phyloP scores from a whole-genome alignment of 2,797 vertebrate species.

The Garrulus glandarius region DNA sequence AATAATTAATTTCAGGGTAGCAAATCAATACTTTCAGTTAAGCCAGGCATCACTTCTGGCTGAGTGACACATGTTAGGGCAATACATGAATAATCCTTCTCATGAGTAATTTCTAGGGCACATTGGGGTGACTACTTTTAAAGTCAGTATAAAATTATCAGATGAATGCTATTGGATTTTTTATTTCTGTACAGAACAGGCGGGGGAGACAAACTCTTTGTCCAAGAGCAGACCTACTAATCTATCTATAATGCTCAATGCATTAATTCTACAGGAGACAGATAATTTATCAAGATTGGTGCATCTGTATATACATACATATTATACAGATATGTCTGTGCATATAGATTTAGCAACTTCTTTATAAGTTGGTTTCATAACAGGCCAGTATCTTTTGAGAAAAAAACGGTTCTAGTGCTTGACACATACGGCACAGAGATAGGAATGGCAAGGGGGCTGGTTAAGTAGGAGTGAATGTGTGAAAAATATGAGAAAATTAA shows the following conservation, averaged over 20 bases:
- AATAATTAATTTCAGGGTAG: not conserved
- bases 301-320: not conserved
- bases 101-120: conserved; percentile 8
- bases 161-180: not conserved
- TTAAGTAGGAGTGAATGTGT: not conserved
- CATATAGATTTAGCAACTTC: not conserved
- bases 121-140: not conserved
- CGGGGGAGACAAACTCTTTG: not conserved
- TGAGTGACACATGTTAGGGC: conserved; percentile 11
- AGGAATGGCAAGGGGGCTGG: not conserved
- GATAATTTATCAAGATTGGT: not conserved
- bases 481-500: not conserved
- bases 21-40: conserved; percentile 10
- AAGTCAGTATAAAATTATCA: not conserved
- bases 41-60: not conserved
- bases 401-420: not conserved
- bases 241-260: not conserved
- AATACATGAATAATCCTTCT: not conserved
- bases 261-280: not conserved
- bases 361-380: not conserved
- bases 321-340: not conserved
- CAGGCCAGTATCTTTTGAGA: not conserved
- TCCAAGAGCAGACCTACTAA: not conserved
- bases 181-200: not conserved
- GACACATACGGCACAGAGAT: not conserved